phyloP scores from a whole-genome alignment of 1,140 invertebrate species.

The Neodiprion lecontei region DNA sequence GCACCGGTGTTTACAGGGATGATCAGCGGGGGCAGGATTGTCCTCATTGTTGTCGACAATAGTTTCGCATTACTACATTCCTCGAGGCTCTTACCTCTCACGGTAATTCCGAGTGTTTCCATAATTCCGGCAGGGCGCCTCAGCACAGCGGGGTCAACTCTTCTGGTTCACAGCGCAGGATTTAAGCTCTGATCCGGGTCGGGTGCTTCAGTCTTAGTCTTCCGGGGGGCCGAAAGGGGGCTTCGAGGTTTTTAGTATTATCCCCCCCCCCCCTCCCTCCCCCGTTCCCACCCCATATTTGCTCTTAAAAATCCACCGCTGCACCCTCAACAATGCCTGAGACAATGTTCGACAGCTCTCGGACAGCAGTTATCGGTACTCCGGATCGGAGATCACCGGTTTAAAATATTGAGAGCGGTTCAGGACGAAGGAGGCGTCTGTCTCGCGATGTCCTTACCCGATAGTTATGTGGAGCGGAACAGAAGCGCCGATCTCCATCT shows the following conservation, averaged over 20 bases:
- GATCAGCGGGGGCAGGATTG: constrained; percentile 26
- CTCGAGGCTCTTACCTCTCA: too few relatives aligned
- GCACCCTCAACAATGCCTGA: neutral
- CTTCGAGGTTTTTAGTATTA: too few relatives aligned
- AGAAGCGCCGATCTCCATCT: neutral
- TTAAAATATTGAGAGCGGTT: neutral
- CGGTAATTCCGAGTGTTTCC: too few relatives aligned
- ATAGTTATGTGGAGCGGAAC: neutral
- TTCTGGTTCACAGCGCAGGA: constrained; percentile 38
- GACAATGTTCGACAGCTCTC: constrained; percentile 3
- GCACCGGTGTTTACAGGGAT: constrained; percentile 36
- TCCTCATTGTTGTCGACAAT: constrained; percentile 30
- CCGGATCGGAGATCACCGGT: neutral
- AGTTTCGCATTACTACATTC: constrained; percentile 29
- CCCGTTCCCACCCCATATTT: too few relatives aligned
- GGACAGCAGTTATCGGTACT: neutral
- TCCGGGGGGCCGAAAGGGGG: too few relatives aligned
- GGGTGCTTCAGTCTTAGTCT: neutral
- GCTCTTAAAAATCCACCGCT: neutral
- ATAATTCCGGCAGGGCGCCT: neutral
- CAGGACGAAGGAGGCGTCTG: too few relatives aligned
- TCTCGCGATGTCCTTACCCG: neutral
- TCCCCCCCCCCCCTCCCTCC: too few relatives aligned
- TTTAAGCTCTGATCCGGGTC: constrained; percentile 35
- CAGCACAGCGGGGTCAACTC: constrained; percentile 41